A percentile compares a stretch with the other conserved stretches of the same genome.
Evolutionary conservation across 2,888 invertebrate genomes (phyloP).

Genomic region (Pharmacophagus antenor): DNA sequence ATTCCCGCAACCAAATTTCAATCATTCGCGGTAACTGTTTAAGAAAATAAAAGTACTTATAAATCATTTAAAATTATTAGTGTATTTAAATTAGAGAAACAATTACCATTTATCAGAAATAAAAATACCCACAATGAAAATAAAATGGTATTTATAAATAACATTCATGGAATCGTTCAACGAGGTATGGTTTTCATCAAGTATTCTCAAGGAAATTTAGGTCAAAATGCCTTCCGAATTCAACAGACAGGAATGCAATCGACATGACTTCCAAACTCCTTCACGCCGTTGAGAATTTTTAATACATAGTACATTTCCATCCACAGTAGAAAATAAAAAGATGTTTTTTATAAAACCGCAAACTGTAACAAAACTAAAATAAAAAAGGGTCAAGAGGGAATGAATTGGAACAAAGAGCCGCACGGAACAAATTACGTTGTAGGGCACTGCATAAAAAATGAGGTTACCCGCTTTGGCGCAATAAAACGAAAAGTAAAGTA

Average conservation of each 20-base stretch:
- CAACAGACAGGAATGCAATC: slow-evolving; percentile 54
- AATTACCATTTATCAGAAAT: too few relatives aligned
- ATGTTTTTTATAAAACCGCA: slow-evolving; percentile 27
- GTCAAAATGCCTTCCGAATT: slow-evolving; percentile 59
- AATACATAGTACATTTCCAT: slow-evolving; percentile 26
- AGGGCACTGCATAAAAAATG: slow-evolving; percentile 46
- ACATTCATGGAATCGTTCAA: background rate
- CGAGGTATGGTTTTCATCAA: slow-evolving; percentile 6
- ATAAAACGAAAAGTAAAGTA: slow-evolving; percentile 37
- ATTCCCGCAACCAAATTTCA: too few relatives aligned
- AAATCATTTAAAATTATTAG: too few relatives aligned
- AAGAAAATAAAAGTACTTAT: too few relatives aligned
- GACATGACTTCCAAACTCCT: slow-evolving; percentile 46
- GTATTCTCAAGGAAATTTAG: slow-evolving; percentile 47
- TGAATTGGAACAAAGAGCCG: slow-evolving; percentile 52
- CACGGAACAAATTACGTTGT: slow-evolving; percentile 52
- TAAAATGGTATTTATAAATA: background rate
- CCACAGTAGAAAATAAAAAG: slow-evolving; percentile 8
- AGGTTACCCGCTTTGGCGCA: slow-evolving; percentile 40
- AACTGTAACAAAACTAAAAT: slow-evolving; percentile 24
- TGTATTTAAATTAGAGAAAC: too few relatives aligned
- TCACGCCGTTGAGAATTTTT: slow-evolving; percentile 33
- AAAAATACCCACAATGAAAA: too few relatives aligned
- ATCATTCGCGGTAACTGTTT: too few relatives aligned
- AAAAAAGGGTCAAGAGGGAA: slow-evolving; percentile 36